A percentile compares a stretch with the other conserved stretches of the same genome.
These are phyloP conservation scores for Zoanthus solanderi DNA, from an alignment of 92 coral and sea anemone species.

Conservation along the genomic window DNA sequence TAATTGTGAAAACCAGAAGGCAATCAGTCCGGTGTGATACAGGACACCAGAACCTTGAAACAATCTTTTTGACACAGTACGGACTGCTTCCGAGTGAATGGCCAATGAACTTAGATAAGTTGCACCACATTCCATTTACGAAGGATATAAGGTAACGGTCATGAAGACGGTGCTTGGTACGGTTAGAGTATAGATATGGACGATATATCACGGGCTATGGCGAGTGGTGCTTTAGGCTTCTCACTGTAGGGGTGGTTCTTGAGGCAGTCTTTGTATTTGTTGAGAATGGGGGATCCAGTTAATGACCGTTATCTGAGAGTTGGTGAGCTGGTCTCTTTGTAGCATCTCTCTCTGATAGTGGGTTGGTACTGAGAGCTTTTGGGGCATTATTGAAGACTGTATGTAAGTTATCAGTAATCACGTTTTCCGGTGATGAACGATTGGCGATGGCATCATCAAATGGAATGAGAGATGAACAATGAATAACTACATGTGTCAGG, in stretches of 20 bases:
- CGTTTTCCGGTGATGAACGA: constrained; percentile 6
- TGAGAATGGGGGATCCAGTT: constrained; percentile 21
- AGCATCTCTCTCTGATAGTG: constrained; percentile 59
- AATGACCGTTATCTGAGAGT: constrained; percentile 43
- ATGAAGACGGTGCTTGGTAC: constrained; percentile 15
- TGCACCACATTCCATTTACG: constrained; percentile 17
- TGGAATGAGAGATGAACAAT: constrained; percentile 17
- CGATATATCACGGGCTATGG: neutral
- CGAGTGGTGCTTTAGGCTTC: constrained; percentile 18
- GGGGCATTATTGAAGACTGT: constrained; percentile 13
- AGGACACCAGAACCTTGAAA: neutral
- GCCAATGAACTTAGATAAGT: constrained; percentile 36
- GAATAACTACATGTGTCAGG: constrained; percentile 16
- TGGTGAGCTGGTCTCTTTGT: constrained; percentile 57
- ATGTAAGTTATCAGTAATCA: neutral
- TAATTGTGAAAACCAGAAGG: neutral
- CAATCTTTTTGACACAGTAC: constrained; percentile 14
- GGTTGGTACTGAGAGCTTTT: constrained; percentile 1
- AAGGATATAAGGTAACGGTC: constrained; percentile 28
- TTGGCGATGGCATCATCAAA: neutral
- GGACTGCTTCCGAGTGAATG: constrained; percentile 15
- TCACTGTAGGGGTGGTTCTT: constrained; percentile 31
- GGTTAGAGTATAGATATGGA: constrained; percentile 18
- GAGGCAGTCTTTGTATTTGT: constrained; percentile 23
- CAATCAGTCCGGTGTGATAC: neutral